Conservation (phyloP, 1,140 invertebrate genomes). For the Camponotus pennsylvanicus region DNA sequence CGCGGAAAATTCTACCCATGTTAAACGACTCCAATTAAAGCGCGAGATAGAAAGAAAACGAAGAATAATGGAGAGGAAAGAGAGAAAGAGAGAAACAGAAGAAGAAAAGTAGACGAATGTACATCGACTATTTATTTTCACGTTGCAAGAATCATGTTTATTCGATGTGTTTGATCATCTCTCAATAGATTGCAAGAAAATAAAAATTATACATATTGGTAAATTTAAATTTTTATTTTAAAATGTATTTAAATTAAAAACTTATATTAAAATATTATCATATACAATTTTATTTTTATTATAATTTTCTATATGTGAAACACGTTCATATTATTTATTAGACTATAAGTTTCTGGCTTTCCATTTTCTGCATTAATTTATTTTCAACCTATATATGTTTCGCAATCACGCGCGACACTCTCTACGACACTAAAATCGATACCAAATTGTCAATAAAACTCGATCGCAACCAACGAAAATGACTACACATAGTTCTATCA, state of each 20-base stretch:
- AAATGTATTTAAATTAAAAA: neutral
- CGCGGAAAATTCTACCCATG: constrained; percentile 34
- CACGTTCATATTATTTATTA: neutral
- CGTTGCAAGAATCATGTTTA: neutral
- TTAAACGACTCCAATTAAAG: constrained; percentile 69
- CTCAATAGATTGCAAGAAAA: neutral
- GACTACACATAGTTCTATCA: neutral
- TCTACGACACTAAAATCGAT: constrained; percentile 15
- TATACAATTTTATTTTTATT: neutral
- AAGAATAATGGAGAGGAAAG: constrained; percentile 33
- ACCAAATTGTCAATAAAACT: neutral
- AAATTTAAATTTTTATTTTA: constrained; percentile 18
- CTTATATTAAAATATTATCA: neutral
- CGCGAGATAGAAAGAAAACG: constrained; percentile 51
- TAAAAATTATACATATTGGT: neutral
- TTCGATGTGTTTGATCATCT: constrained; percentile 53
- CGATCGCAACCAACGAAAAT: neutral
- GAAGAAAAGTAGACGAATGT: constrained; percentile 7
- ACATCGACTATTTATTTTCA: constrained; percentile 16
- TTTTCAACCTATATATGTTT: neutral
- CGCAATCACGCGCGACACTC: neutral
- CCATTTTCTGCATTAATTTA: neutral
- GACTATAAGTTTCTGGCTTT: neutral
- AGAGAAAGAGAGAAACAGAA: constrained; percentile 32
- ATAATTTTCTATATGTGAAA: neutral